phyloP scores from a whole-genome alignment of 1,140 invertebrate genomes.

The Leucophenga varia region DNA sequence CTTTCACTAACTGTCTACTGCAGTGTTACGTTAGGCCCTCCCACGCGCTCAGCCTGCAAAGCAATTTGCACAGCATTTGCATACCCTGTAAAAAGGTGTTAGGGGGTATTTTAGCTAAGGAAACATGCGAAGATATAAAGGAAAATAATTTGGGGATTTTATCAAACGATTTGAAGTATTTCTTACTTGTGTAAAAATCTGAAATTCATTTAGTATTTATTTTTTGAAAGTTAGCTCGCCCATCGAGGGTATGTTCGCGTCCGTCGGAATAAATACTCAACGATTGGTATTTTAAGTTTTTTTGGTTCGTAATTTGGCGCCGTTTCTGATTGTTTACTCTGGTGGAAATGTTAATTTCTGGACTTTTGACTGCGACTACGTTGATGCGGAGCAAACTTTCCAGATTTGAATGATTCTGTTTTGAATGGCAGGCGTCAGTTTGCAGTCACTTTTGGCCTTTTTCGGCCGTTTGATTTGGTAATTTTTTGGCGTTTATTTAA shows the following conservation, averaged over 20 bases:
- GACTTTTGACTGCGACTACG: slow-evolving; percentile 37
- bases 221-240: no score
- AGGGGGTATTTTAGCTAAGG: no score
- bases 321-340: slow-evolving; percentile 41
- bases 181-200: no score
- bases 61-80: slow-evolving; percentile 43
- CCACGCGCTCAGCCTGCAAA: slow-evolving; percentile 15
- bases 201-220: no score
- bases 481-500: slow-evolving; percentile 21
- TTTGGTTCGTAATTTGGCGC: slow-evolving; percentile 17
- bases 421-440: slow-evolving; percentile 26
- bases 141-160: no score
- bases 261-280: no score
- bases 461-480: slow-evolving; percentile 3
- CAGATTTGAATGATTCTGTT: no score
- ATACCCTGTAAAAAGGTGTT: no score
- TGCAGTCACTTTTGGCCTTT: slow-evolving; percentile 9
- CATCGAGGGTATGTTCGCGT: no score
- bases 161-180: no score
- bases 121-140: no score
- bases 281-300: slow-evolving; percentile 8
- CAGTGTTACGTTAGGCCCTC: neutral
- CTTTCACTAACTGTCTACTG: neutral
- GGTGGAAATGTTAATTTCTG: slow-evolving; percentile 50
- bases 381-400: slow-evolving; percentile 33